phyloP scores from a whole-genome alignment of 2,113 vertebrate genomes.

The Nycticebus coucang region DNA sequence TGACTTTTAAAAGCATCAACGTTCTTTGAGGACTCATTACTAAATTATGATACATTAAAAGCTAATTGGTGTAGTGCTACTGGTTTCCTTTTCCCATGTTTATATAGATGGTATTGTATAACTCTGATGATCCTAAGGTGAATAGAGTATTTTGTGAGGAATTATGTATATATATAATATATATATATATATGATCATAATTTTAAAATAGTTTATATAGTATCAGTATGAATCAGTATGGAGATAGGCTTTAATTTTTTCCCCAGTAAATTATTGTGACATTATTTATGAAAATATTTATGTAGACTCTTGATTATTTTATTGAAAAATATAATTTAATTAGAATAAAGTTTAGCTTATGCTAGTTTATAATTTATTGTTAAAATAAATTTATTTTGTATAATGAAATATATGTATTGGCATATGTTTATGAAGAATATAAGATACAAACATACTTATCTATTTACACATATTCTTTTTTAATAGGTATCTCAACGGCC shows the following conservation, averaged over 20 bases:
- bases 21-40: constrained; percentile 23
- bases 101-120: not conserved
- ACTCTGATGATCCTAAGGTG: not conserved
- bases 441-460: not conserved
- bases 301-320: not conserved
- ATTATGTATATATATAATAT: too few species aligned
- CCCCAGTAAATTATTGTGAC: not conserved
- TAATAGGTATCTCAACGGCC: constrained; percentile 73
- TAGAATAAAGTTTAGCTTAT: not conserved
- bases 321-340: not conserved
- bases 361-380: not conserved
- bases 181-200: not conserved
- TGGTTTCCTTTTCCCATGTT: not conserved
- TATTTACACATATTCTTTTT: constrained; percentile 28
- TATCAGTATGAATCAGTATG: not conserved
- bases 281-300: constrained; percentile 46
- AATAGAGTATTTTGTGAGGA: not conserved
- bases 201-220: constrained; percentile 33
- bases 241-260: not conserved
- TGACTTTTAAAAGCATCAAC: not conserved
- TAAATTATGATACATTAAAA: constrained; percentile 1
- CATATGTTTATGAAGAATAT: not conserved
- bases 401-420: not conserved
- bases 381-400: constrained; percentile 16
- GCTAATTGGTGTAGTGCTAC: not conserved